Conservation (phyloP, 1,140 invertebrate species). For the Maniola jurtina region DNA sequence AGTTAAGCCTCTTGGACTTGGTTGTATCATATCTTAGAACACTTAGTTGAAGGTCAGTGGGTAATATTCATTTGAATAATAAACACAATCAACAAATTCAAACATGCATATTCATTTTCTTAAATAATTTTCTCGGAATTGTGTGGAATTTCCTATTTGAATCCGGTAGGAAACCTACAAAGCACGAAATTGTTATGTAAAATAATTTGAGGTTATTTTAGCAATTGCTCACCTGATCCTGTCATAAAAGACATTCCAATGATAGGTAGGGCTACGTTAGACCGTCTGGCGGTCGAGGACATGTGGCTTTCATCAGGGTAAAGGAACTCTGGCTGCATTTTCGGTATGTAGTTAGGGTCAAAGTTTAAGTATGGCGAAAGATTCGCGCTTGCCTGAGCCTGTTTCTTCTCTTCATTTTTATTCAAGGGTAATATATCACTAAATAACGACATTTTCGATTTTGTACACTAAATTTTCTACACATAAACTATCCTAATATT, state of each 20-base stretch:
- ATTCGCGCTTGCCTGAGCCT: conserved; percentile 60
- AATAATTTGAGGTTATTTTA: conserved; percentile 60
- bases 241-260: conserved; percentile 93
- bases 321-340: conserved; percentile 94
- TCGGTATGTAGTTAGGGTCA: conserved; percentile 90
- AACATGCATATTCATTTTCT: no score
- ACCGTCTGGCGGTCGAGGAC: conserved; percentile 72
- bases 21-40: no score
- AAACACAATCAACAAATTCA: no score
- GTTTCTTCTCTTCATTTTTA: conserved; percentile 64
- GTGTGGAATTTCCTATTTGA: neutral
- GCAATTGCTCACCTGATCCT: conserved; percentile 80
- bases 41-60: no score
- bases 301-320: conserved; percentile 87
- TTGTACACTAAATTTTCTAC: conserved; percentile 55
- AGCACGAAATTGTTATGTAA: conserved; percentile 48
- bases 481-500: conserved; percentile 39
- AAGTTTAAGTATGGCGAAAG: conserved; percentile 96
- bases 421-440: conserved; percentile 65
- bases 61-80: no score
- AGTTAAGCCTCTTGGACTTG: no score
- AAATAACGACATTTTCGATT: conserved; percentile 67
- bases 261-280: conserved; percentile 92
- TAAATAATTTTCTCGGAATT: no score
- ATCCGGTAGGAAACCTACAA: neutral